Conservation (phyloP, 2,797 vertebrate genomes). For the Lepus oiostolus region DNA sequence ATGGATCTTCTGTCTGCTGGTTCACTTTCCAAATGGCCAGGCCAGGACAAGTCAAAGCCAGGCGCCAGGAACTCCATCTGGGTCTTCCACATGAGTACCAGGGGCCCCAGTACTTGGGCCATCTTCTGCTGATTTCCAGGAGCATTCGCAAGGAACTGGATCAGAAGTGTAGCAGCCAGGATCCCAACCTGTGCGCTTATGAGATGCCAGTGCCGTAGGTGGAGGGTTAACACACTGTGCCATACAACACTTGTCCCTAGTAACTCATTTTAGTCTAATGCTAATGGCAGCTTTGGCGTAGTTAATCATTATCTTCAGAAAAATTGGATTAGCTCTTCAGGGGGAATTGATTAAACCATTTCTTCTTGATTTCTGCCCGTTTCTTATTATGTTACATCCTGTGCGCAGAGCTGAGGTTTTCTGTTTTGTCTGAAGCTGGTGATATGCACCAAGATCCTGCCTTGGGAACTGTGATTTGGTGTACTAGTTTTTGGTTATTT, state of each 20-base stretch:
- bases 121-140: too few species aligned
- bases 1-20: too few species aligned
- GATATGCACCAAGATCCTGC: not conserved
- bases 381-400: not conserved
- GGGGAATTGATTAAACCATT: slow-evolving; percentile 48
- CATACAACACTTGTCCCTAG: not conserved
- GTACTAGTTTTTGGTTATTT: slow-evolving; percentile 2
- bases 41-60: too few species aligned
- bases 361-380: not conserved
- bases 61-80: too few species aligned
- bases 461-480: not conserved
- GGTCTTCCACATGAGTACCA: too few species aligned
- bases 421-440: not conserved
- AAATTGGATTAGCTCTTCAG: slow-evolving; percentile 44
- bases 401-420: not conserved
- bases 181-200: too few species aligned
- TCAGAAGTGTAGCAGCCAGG: too few species aligned
- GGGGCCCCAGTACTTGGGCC: too few species aligned
- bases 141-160: too few species aligned
- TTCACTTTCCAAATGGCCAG: too few species aligned
- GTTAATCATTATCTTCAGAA: slow-evolving; percentile 52
- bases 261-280: not conserved
- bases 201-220: too few species aligned
- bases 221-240: too few species aligned
- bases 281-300: not conserved